Conservation (phyloP, 2,113 vertebrate species). For the Hippocampus zosterae region DNA sequence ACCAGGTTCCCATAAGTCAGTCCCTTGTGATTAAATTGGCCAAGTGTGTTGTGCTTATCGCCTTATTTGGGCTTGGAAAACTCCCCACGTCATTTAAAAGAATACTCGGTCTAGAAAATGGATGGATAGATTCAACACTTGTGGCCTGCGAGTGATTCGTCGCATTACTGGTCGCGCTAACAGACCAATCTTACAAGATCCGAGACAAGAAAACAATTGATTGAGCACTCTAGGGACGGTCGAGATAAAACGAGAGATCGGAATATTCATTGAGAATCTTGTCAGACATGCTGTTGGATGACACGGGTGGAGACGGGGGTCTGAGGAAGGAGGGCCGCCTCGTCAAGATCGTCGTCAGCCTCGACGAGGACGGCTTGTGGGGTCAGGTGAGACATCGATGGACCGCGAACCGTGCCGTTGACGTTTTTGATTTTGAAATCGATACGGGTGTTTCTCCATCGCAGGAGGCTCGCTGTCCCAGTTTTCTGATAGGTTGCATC, state of each 20-base stretch:
- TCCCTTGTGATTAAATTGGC: too few species aligned
- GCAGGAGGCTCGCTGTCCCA: conserved; percentile 79
- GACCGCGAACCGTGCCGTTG: background rate
- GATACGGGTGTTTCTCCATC: background rate
- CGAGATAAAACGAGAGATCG: background rate
- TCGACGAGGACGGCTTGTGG: conserved; percentile 83
- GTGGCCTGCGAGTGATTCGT: too few species aligned
- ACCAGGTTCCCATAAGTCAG: too few species aligned
- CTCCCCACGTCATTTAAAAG: too few species aligned
- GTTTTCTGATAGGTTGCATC: conserved; percentile 94
- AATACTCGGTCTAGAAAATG: too few species aligned
- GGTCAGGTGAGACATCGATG: conserved; percentile 79
- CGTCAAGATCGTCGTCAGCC: conserved; percentile 89
- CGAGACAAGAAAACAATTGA: background rate
- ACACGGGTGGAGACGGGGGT: conserved; percentile 81
- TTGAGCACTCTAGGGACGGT: background rate
- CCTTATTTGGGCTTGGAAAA: too few species aligned
- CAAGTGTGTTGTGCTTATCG: too few species aligned
- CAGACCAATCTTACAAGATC: too few species aligned
- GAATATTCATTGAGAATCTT: background rate
- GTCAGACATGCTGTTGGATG: conserved; percentile 93
- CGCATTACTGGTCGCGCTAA: too few species aligned
- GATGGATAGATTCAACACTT: too few species aligned
- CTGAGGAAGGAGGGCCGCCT: conserved; percentile 87
- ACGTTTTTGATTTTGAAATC: background rate